phyloP scores from a whole-genome alignment of 1,140 invertebrate genomes.

The Apocrypta bakeri region DNA sequence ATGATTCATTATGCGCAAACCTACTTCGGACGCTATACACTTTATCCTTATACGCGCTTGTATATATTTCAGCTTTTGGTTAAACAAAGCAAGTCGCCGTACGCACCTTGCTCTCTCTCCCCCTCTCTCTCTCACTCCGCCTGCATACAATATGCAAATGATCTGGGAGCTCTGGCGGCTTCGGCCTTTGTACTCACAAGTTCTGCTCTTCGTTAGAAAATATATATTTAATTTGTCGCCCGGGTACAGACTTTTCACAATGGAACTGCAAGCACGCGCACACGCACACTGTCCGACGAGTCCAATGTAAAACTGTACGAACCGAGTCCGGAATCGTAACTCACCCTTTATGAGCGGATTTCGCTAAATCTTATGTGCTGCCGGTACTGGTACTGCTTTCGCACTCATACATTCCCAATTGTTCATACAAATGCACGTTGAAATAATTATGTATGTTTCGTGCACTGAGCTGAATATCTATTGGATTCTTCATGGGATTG shows the following conservation, averaged over 20 bases:
- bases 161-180: slow-evolving; percentile 1
- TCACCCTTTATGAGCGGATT: slow-evolving; percentile 62
- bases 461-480: neutral
- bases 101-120: neutral
- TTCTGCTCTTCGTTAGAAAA: slow-evolving; percentile 48
- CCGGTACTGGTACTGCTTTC: neutral
- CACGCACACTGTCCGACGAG: slow-evolving; percentile 18
- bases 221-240: slow-evolving; percentile 50
- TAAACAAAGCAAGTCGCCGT: slow-evolving; percentile 28
- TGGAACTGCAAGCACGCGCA: neutral
- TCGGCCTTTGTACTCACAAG: slow-evolving; percentile 48
- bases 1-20: slow-evolving; percentile 31
- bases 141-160: slow-evolving; percentile 43
- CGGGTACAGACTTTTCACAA: slow-evolving; percentile 30
- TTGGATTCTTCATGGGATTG: neutral
- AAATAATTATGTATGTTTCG: slow-evolving; percentile 30
- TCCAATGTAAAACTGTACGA: slow-evolving; percentile 55
- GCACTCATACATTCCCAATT: slow-evolving; percentile 26
- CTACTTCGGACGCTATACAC: slow-evolving; percentile 15
- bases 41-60: slow-evolving; percentile 30
- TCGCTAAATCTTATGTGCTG: slow-evolving; percentile 57
- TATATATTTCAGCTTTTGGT: slow-evolving; percentile 36
- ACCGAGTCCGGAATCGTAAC: slow-evolving; percentile 58
- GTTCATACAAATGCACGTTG: slow-evolving; percentile 20
- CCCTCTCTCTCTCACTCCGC: too few species aligned